Percentiles rank a stretch among this genome's conserved stretches.
These are phyloP conservation scores for Philereme vetulata DNA, from an alignment of 2,888 invertebrate genomes.

Conservation along the genomic window DNA sequence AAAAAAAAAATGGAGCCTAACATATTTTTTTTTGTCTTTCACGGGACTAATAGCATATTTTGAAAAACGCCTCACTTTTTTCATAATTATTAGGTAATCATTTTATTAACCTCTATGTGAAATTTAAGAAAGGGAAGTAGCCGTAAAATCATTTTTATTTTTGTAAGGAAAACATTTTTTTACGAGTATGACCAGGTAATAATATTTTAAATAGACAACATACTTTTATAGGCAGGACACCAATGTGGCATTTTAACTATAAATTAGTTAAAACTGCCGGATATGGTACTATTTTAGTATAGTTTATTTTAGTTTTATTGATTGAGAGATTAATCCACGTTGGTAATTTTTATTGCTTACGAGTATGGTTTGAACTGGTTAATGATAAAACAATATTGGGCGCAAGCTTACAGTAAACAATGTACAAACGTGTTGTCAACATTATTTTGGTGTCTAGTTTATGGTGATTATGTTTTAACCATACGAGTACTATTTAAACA, in stretches of 20 bases:
- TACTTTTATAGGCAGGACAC: conserved; percentile 45
- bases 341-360: conserved; percentile 51
- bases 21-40: no score
- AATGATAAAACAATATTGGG: conserved; percentile 38
- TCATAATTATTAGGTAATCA: no score
- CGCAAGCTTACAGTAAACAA: conserved; percentile 39
- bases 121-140: neutral
- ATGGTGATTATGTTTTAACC: neutral
- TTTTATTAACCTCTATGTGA: no score
- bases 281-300: conserved; percentile 57
- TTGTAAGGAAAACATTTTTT: conserved; percentile 6
- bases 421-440: conserved; percentile 21
- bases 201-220: conserved; percentile 1
- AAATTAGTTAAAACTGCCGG: conserved; percentile 53
- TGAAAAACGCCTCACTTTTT: no score
- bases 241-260: conserved; percentile 40
- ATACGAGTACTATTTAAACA: no score
- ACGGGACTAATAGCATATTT: no score
- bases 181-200: conserved; percentile 20
- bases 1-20: no score
- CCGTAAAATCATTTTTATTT: neutral
- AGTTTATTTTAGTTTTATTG: conserved; percentile 66
- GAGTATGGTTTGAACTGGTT: conserved; percentile 40
- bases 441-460: conserved; percentile 7
- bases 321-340: conserved; percentile 57